These are phyloP conservation scores for Drosophila paranaensis DNA, from an alignment of 2,888 invertebrate genomes.

Conservation along the genomic window DNA sequence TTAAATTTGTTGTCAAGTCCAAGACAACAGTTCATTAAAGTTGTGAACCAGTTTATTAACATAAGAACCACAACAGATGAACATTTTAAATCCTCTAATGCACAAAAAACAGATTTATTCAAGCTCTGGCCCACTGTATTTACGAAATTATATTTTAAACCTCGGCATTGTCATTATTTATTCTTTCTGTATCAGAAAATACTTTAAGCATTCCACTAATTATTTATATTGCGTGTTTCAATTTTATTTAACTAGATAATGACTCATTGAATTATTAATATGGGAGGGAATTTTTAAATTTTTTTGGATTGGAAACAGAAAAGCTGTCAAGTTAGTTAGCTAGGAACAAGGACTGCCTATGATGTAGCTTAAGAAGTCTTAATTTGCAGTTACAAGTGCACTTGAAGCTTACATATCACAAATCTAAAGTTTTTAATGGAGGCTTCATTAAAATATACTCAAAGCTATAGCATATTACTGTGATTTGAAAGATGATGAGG, in stretches of 20 bases:
- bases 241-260: background rate
- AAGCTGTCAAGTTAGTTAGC: background rate
- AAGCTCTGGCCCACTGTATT: background rate
- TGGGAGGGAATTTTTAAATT: background rate
- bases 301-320: too few species aligned
- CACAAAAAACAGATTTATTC: background rate
- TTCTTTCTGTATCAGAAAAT: constrained; percentile 1
- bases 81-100: background rate
- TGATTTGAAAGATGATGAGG: background rate
- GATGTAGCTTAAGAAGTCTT: background rate
- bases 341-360: too few species aligned
- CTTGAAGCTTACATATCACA: background rate
- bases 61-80: too few species aligned
- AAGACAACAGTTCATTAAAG: background rate
- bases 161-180: background rate
- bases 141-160: constrained; percentile 3
- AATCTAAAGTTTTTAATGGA: too few species aligned
- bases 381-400: background rate
- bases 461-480: background rate
- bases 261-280: background rate
- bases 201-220: background rate
- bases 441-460: background rate
- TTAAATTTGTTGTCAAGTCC: background rate
- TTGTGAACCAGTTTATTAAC: background rate
- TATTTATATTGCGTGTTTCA: constrained; percentile 4